A percentile compares a stretch with the other conserved stretches of the same genome.
Conservation (phyloP, 2,888 invertebrate species). For the Scaptodrosophila latifasciaeformis region DNA sequence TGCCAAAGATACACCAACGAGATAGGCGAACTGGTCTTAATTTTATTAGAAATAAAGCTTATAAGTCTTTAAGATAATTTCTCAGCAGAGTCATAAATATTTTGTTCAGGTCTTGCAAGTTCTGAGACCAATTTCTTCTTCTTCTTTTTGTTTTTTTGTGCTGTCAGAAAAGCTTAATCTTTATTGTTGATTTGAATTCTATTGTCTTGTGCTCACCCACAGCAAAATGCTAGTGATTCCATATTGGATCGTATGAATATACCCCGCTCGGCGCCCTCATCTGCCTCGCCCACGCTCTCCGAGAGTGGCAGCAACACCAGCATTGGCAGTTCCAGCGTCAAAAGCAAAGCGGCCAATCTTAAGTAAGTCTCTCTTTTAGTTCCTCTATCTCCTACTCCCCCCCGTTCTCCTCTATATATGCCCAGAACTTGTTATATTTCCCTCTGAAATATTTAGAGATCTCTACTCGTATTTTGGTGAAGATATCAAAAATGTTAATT, state of each 20-base stretch:
- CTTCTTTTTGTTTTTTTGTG: background rate
- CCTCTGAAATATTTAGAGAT: too few relatives aligned
- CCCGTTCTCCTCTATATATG: too few relatives aligned
- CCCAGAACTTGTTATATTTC: too few relatives aligned
- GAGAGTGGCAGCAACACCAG: slow-evolving; percentile 65
- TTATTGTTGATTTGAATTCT: too few relatives aligned
- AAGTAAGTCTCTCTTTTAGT: slow-evolving; percentile 63
- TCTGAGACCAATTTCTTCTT: too few relatives aligned
- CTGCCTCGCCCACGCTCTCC: slow-evolving; percentile 69
- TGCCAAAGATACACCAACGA: too few relatives aligned
- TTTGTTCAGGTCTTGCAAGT: too few relatives aligned
- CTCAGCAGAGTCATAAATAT: too few relatives aligned
- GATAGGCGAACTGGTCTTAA: too few relatives aligned
- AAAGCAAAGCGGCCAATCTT: slow-evolving; percentile 73
- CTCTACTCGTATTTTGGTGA: slow-evolving; percentile 19
- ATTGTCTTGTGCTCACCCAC: slow-evolving; percentile 14
- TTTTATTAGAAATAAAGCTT: too few relatives aligned
- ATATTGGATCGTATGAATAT: slow-evolving; percentile 75
- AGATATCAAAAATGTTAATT: slow-evolving; percentile 17
- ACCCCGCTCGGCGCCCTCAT: slow-evolving; percentile 38
- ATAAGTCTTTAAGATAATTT: too few relatives aligned
- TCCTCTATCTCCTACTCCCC: background rate
- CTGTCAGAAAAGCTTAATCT: too few relatives aligned
- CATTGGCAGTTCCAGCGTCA: slow-evolving; percentile 61
- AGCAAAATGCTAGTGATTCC: slow-evolving; percentile 80